A percentile compares a stretch with the other conserved stretches of the same genome.
phyloP scores from a whole-genome alignment of 2,797 vertebrate genomes.

The Phrynocephalus forsythii region DNA sequence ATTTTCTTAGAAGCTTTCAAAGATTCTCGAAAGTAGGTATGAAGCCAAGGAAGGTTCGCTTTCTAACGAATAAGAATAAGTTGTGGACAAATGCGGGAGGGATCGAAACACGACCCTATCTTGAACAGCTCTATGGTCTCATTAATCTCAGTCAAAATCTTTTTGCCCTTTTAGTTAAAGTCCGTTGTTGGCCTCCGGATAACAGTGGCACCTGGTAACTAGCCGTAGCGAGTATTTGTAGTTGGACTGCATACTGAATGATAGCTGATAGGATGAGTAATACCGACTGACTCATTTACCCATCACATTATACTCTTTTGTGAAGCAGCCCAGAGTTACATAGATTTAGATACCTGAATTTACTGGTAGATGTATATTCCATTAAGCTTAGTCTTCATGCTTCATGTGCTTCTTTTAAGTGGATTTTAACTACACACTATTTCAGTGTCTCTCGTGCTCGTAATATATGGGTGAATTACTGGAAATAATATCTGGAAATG shows the following conservation, averaged over 20 bases:
- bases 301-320: slow-evolving; percentile 11
- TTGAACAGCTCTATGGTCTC: neutral
- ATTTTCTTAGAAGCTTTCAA: too few relatives aligned
- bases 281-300: neutral
- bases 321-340: slow-evolving; percentile 28
- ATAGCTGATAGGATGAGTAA: neutral
- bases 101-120: neutral
- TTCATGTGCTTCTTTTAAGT: slow-evolving; percentile 13
- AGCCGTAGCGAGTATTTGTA: neutral
- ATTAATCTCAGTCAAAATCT: neutral
- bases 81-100: too few relatives aligned
- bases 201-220: neutral
- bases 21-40: too few relatives aligned
- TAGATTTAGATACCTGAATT: slow-evolving; percentile 33
- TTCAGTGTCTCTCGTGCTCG: slow-evolving; percentile 32
- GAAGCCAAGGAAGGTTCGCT: too few relatives aligned
- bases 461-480: neutral
- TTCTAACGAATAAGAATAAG: too few relatives aligned
- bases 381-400: slow-evolving; percentile 3
- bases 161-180: neutral
- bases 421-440: slow-evolving; percentile 32
- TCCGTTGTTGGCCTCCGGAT: neutral
- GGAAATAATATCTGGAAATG: slow-evolving; percentile 1
- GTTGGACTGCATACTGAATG: neutral
- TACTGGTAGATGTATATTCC: slow-evolving; percentile 27